Evolutionary conservation across 1,140 invertebrate species (phyloP).

Genomic region (Trichonephila clavipes): DNA sequence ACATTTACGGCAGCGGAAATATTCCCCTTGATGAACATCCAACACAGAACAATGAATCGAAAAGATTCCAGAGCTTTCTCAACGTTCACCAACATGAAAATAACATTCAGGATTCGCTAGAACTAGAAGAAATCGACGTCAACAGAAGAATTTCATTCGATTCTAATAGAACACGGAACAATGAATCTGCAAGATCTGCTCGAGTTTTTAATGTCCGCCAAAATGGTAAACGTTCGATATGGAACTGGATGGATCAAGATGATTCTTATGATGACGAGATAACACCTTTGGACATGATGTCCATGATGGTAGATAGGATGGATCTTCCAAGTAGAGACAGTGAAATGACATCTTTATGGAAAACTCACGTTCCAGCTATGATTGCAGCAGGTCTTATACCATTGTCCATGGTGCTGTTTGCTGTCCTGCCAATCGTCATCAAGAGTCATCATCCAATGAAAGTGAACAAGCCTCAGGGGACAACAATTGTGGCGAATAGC

Average conservation of each 20-base stretch:
- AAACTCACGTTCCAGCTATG: slow-evolving; percentile 17
- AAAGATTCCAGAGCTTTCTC: too few species aligned
- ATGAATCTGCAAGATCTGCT: background rate
- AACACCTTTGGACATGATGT: background rate
- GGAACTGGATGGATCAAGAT: background rate
- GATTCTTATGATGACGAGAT: background rate
- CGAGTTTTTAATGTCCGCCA: background rate
- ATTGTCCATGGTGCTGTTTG: slow-evolving; percentile 43
- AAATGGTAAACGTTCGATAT: background rate
- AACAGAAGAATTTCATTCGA: too few species aligned
- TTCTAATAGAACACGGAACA: background rate
- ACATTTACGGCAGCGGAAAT: too few species aligned
- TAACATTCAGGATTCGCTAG: too few species aligned
- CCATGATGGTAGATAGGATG: slow-evolving; percentile 10
- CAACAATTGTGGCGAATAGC: slow-evolving; percentile 22
- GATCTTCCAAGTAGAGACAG: background rate
- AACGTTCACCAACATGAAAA: too few species aligned
- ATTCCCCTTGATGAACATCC: too few species aligned
- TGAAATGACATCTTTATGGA: background rate
- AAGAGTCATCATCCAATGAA: background rate
- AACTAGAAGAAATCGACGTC: too few species aligned
- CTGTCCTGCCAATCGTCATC: slow-evolving; percentile 36
- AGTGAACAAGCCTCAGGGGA: background rate
- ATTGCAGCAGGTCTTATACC: slow-evolving; percentile 24
- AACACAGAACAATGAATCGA: too few species aligned